Evolutionary conservation across 1,140 invertebrate genomes (phyloP), one percentile per base, ranked within the genome.

Genomic region (Glomeris maerens): DNA sequence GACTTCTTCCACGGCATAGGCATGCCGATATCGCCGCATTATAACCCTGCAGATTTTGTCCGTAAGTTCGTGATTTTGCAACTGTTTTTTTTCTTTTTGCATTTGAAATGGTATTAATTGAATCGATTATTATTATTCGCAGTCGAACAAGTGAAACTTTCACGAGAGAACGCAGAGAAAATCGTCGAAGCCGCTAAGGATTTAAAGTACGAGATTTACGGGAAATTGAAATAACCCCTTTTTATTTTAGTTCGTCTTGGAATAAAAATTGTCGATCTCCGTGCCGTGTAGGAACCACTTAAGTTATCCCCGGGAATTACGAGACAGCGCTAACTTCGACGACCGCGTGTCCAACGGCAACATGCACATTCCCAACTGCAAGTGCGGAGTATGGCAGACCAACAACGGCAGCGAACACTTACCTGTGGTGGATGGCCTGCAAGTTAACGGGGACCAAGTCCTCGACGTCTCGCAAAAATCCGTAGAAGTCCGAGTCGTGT

Each of bases 31-130:
- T 72, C 80, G 58, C 77, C 80, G 2, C 80, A 87, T 65, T 88
- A 87, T 62, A 88, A 88, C 70, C 84, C 84, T 21, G 85, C 84
- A 1, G 84, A 89, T 65, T 87, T 87, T 64, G 83, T 88, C 59
- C 69, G 84, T 88, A 72, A 81, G 81, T 76, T 27, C 3, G 13
- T 27, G 22, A 26, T 39, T 13, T 27, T 22, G 41, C 2, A 50
- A 22, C 2, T 50, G 20, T 23, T 14, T 2, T 36, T 17, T 51
- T 41, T 25, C 25, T 41, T 23, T 27, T 51, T n/a, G n/a, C 40
- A 22, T 27, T 38, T 55, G 50, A 21, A 4, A 22, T 20, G 44
- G 28, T 22, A 25, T 27, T 7, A 27, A 41, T 47, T 49, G n/a
- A n/a, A n/a, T 49, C 40, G 55, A 49, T 51, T 52, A 52, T 27